A percentile compares a stretch with the other conserved stretches of the same genome.
phyloP scores from a whole-genome alignment of 2,888 invertebrate species.

The Drosophila pegasa region DNA sequence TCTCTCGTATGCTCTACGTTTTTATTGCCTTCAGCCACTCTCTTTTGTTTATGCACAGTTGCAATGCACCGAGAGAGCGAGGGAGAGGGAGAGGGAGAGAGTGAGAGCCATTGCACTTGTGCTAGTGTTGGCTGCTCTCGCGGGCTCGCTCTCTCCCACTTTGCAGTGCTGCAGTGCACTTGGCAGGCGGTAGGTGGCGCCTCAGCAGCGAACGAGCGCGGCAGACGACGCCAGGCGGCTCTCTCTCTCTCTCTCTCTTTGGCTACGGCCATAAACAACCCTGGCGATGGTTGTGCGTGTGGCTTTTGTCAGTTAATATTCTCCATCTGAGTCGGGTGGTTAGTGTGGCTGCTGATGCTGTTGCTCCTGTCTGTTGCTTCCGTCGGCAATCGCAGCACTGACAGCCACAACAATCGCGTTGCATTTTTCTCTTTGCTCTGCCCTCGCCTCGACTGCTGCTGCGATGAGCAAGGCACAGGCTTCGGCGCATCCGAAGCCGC shows the following conservation, averaged over 20 bases:
- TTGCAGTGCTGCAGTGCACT: not conserved
- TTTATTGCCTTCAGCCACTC: not conserved
- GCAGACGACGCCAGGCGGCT: not conserved
- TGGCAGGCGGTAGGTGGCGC: not conserved
- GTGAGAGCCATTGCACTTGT: not conserved
- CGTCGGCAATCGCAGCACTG: not conserved
- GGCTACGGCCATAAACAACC: conserved; percentile 8
- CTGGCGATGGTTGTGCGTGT: not conserved
- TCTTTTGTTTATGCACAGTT: not conserved
- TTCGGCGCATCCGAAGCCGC: not conserved
- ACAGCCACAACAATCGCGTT: not conserved
- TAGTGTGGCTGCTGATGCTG: conserved; percentile 10
- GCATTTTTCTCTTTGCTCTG: no score
- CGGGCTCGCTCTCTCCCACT: not conserved
- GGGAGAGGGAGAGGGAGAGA: no score
- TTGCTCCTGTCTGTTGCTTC: conserved; percentile 12
- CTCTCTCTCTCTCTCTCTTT: conserved; percentile 8
- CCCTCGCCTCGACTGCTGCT: no score
- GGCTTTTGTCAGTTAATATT: conserved; percentile 15
- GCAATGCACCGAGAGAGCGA: no score
- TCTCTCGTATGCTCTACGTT: not conserved
- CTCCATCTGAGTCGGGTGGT: conserved; percentile 16
- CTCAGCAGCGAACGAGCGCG: conserved; percentile 1
- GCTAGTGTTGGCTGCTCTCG: not conserved
- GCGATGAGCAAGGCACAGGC: not conserved